Percentiles rank a stretch among this genome's conserved stretches.
Conservation (phyloP, 2,888 invertebrate species). For the Plagiodera versicolora region DNA sequence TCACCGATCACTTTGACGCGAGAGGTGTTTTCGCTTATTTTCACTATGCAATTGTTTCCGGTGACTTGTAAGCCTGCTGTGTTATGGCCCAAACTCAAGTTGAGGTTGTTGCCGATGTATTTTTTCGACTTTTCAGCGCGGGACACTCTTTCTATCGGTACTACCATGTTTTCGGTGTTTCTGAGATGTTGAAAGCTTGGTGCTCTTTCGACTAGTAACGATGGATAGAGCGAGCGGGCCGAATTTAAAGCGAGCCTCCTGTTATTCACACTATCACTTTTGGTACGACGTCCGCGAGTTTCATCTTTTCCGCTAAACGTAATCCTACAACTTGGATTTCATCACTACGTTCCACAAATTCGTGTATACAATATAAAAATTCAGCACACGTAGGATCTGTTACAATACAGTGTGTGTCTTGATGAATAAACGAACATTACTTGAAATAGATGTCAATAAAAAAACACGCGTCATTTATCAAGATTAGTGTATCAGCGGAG, state of each 20-base stretch:
- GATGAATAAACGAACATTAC: too few species aligned
- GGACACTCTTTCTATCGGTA: conserved; percentile 21
- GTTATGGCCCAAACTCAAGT: conserved; percentile 25
- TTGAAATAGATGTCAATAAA: too few species aligned
- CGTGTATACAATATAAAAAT: too few species aligned
- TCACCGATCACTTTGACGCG: conserved; percentile 33
- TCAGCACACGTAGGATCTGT: too few species aligned
- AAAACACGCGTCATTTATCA: background rate
- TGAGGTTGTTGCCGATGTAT: conserved; percentile 33
- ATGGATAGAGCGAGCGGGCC: conserved; percentile 3
- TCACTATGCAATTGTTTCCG: conserved; percentile 35
- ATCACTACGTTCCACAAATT: too few species aligned
- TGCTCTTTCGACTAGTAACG: background rate
- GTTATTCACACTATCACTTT: conserved; percentile 8
- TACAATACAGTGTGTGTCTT: too few species aligned
- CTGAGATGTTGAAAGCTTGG: background rate
- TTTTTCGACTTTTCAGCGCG: conserved; percentile 17
- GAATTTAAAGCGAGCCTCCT: conserved; percentile 10
- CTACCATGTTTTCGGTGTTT: conserved; percentile 20
- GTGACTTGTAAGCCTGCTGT: conserved; percentile 21
- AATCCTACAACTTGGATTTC: background rate
- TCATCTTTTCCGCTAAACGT: background rate
- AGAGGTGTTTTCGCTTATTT: conserved; percentile 27
- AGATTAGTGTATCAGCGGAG: background rate
- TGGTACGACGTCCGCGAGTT: background rate